Base-by-base conservation (phyloP, 2,888 invertebrate species). In the Caenorhabditis panamensis region DNA sequence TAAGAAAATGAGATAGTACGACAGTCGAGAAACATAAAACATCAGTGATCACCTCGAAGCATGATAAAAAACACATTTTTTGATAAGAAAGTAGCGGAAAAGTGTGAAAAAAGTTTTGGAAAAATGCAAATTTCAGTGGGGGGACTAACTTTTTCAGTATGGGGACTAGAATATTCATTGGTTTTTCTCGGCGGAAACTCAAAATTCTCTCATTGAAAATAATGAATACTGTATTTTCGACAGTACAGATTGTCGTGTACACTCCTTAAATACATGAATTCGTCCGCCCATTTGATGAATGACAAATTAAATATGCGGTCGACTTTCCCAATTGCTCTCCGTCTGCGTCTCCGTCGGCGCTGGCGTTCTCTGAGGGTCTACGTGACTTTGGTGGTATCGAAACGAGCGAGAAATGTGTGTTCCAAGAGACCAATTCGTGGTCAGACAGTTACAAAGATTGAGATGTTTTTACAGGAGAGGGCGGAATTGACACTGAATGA, bases 331-430 rank as follows among this genome's bases (percentile, higher is more conserved):
- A 58, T 58, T n/a, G 31, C n/a, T 58, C 20, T 36, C 8, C 22
- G 31, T n/a, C 58, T 58, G 58, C 58, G 58, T 58, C 58, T 58
- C 58, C 37, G 16, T 6, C 0, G 3, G 2, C 18, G 37, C 26
- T 11, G 6, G 58, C 11, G n/a, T 20, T 58, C 58, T 58, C 20
- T 36, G 2, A 31, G 28, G 37, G 58, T 22, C 58, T 58, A 58
- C 58, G 58, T 58, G 58, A 58, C 58, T 58, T 58, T 58, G 41
- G 41, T 16, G 41, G 41, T 41, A 13, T 41, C 41, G 13, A 13
- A 11, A 16, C 41, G 41, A 3, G 13, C 41, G 41, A 41, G 41
- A 41, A 41, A 41, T 11, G 41, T 41, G 41, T 41, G 41, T 41
- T 41, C 41, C 13, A 9, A 41, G 41, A 16, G 41, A 41, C 9